phyloP scores from a whole-genome alignment of 2,888 invertebrate species.

The Dryadula phaetusa region DNA sequence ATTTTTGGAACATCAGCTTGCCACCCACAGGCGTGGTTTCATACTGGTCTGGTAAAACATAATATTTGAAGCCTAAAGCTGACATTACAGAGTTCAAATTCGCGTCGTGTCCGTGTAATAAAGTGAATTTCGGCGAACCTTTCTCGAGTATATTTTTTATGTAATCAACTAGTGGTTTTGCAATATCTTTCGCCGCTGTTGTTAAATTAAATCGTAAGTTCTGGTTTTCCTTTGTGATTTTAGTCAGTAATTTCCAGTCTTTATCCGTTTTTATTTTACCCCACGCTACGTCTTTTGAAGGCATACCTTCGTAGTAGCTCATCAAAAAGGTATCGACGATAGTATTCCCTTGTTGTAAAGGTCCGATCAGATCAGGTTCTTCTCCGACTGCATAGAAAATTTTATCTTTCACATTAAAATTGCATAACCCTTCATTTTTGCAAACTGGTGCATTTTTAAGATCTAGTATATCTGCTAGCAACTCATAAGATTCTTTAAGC shows the following conservation, averaged over 20 bases:
- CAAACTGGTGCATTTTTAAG: conserved; percentile 61
- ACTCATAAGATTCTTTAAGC: conserved; percentile 53
- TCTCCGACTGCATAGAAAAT: conserved; percentile 54
- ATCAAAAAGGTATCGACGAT: conserved; percentile 68
- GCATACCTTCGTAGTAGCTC: conserved; percentile 68
- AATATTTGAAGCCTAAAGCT: conserved; percentile 58
- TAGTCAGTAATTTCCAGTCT: conserved; percentile 59
- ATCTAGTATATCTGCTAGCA: conserved; percentile 61
- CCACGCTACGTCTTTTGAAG: conserved; percentile 64
- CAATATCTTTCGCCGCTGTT: conserved; percentile 55
- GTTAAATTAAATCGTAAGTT: conserved; percentile 63
- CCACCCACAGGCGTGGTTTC: conserved; percentile 70
- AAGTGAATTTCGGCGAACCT: conserved; percentile 54
- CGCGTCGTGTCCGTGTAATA: conserved; percentile 70
- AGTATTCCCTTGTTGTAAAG: conserved; percentile 56
- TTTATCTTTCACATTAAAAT: conserved; percentile 54
- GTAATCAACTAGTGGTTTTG: conserved; percentile 57
- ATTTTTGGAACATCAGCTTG: conserved; percentile 71
- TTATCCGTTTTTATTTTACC: conserved; percentile 57
- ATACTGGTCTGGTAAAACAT: conserved; percentile 56
- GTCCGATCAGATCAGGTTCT: conserved; percentile 63
- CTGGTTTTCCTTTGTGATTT: conserved; percentile 59
- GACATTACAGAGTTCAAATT: conserved; percentile 61
- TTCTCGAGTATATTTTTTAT: conserved; percentile 53
- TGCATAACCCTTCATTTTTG: conserved; percentile 55